phyloP scores from a whole-genome alignment of 2,888 invertebrate genomes.

The Oligia strigilis region DNA sequence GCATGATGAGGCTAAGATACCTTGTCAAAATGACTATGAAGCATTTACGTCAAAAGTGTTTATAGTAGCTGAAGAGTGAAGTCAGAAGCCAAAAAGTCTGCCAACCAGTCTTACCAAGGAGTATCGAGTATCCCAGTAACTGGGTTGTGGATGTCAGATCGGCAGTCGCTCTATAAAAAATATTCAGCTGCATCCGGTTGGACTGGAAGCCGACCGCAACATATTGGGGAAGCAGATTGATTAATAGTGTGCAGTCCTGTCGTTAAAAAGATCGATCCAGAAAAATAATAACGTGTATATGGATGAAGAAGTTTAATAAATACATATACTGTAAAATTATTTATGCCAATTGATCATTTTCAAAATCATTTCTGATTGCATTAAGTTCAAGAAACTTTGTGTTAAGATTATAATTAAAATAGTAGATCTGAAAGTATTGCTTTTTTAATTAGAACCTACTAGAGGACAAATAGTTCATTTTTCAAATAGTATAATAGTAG shows the following conservation, averaged over 20 bases:
- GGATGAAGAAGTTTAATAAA: not conserved
- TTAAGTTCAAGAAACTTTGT: not conserved
- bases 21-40: not conserved
- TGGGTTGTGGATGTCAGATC: too few relatives aligned
- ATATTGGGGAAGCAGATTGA: not conserved
- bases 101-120: not conserved
- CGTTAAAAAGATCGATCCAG: not conserved
- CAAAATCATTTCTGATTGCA: not conserved
- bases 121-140: too few relatives aligned
- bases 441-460: slow-evolving; percentile 1
- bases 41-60: not conserved
- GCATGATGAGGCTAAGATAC: too few relatives aligned
- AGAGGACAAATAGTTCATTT: not conserved
- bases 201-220: not conserved
- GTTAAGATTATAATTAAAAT: not conserved
- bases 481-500: not conserved
- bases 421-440: not conserved
- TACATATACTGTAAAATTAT: not conserved
- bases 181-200: not conserved
- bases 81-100: not conserved
- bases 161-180: not conserved
- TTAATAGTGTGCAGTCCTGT: not conserved
- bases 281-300: not conserved
- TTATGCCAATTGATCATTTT: not conserved
- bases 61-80: not conserved